phyloP scores from a whole-genome alignment of 2,797 vertebrate species.

The Trematomus bernacchii region DNA sequence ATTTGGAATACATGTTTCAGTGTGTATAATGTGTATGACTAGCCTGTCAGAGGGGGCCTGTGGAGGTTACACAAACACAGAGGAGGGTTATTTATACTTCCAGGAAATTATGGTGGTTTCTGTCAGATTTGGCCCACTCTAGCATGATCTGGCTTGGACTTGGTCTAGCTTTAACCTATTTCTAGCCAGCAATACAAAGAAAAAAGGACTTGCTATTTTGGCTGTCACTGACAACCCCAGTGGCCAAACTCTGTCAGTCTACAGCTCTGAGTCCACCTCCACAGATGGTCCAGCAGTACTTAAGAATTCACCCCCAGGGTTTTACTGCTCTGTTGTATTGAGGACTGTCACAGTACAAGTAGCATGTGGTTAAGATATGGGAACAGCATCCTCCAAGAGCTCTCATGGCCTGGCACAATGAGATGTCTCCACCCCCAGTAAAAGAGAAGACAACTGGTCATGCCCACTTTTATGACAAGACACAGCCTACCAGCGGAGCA shows the following conservation, averaged over 20 bases:
- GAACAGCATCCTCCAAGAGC: conserved; percentile 82
- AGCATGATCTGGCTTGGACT: conserved; percentile 68
- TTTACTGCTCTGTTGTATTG: conserved; percentile 87
- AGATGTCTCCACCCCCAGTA: conserved; percentile 76
- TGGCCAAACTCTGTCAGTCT: conserved; percentile 80
- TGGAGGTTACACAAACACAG: conserved; percentile 94
- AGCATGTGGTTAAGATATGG: conserved; percentile 87
- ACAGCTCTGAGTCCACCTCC: conserved; percentile 77
- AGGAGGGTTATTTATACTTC: conserved; percentile 94
- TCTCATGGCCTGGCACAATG: conserved; percentile 82
- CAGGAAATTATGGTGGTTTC: conserved; percentile 91
- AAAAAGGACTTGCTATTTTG: conserved; percentile 70
- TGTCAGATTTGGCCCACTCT: conserved; percentile 83
- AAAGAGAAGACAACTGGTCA: conserved; percentile 72
- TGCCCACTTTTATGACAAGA: conserved; percentile 73
- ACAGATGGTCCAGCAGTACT: conserved; percentile 84
- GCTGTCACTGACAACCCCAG: conserved; percentile 75
- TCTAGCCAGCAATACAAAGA: conserved; percentile 59
- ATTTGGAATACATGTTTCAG: conserved; percentile 75
- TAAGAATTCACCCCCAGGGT: conserved; percentile 85
- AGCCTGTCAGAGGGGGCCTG: conserved; percentile 83
- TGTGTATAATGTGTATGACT: conserved; percentile 85
- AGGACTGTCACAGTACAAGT: conserved; percentile 83
- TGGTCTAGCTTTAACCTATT: conserved; percentile 76
- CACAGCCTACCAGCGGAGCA: conserved; percentile 48